Percentiles rank a stretch among this genome's conserved stretches.
Evolutionary conservation across 2,113 vertebrate species (phyloP).

Genomic region (Dicerorhinus sumatrensis): DNA sequence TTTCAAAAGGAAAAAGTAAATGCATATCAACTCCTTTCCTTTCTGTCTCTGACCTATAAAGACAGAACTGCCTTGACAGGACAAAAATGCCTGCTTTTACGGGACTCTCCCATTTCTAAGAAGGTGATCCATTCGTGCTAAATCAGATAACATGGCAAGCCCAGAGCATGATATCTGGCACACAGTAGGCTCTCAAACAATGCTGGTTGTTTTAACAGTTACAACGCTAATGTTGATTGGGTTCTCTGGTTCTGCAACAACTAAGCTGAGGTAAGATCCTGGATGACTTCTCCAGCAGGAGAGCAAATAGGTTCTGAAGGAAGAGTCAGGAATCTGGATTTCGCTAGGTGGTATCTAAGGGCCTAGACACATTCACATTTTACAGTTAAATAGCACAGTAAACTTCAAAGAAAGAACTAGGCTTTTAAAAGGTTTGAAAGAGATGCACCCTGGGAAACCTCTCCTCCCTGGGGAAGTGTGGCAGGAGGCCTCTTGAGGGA

Average conservation of each 20-base stretch:
- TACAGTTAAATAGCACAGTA: not conserved
- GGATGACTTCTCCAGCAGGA: conserved; percentile 2
- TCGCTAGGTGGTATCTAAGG: not conserved
- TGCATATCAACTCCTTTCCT: not conserved
- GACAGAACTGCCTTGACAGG: not conserved
- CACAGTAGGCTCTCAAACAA: not conserved
- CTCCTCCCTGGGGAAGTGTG: not conserved
- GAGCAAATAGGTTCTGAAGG: not conserved
- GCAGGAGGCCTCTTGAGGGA: not conserved
- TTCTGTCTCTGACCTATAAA: not conserved
- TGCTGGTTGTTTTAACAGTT: not conserved
- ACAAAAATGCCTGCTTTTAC: not conserved
- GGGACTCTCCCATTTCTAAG: not conserved
- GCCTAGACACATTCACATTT: not conserved
- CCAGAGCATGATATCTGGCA: not conserved
- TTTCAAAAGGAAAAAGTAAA: not conserved
- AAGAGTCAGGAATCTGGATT: conserved; percentile 22
- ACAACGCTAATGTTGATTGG: not conserved
- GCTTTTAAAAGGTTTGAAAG: conserved; percentile 37
- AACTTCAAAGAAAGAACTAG: conserved; percentile 40
- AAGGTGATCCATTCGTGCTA: not conserved
- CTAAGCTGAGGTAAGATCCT: not conserved
- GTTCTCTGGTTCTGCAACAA: not conserved
- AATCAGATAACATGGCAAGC: not conserved
- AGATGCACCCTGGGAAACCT: not conserved